Base-by-base conservation (phyloP, 2,113 vertebrate genomes). In the Chlamydotis undulata region DNA sequence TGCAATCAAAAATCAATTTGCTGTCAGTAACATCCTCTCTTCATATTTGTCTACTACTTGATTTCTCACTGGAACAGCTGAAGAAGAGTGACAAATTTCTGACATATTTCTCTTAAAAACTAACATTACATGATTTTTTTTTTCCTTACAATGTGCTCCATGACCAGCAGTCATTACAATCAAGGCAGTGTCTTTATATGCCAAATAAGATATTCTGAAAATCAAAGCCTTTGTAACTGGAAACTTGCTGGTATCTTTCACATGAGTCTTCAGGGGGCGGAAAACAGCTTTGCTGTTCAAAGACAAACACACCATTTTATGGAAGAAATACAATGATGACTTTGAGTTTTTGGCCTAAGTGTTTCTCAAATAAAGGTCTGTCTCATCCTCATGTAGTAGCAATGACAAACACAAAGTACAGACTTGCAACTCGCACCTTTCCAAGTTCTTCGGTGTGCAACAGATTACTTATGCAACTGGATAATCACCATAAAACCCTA, bases 211-310 rank as follows among this genome's bases (percentile, higher is more conserved):
- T 35, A 74, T 5, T 19, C 52, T 45, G 55, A 82, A 89, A 77
- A 74, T 64, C 23, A 53, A 89, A 91, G 28, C 25, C 49, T 33
- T 26, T 47, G 41, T 74, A 73, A 63, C 49, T 64, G 18, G 22
- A 57, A 91, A 52, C 6, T 28, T 35, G 37, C 53, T 61, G 53
- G 9, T 28, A 74, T 37, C 37, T 47, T 92, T 41, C 1, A 1
- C 49, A 7, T 14, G 39, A 39, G 14, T 47, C 47, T 55, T 65
- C 19, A 0, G 0, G 17, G 6, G 2, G 16, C 4, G 10, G 6
- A 50, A 35, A 71, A 31, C 0, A 83, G 6, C 22, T 87, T 76
- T 63, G 25, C 0, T 53, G 10, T 55, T 82, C 28, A 75, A 90
- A 69, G n/a, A 37, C 78, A 83, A 85, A 12, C 1, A 3, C 47